These are phyloP conservation scores for Cyanoliseus patagonus DNA, from an alignment of 2,113 vertebrate genomes.

Conservation along the genomic window DNA sequence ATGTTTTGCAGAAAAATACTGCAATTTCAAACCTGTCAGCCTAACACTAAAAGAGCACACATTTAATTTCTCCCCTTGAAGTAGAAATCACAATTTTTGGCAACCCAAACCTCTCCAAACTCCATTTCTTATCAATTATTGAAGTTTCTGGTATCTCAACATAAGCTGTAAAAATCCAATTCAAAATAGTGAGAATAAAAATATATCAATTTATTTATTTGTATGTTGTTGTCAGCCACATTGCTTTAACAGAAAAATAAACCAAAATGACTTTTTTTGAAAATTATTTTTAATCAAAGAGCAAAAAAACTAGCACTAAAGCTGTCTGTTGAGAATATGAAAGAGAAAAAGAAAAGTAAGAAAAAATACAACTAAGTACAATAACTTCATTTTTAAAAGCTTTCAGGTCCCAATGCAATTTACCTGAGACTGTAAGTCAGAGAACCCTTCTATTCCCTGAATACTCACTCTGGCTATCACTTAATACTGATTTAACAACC, in stretches of 20 bases:
- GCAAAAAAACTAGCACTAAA: not conserved
- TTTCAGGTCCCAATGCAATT: not conserved
- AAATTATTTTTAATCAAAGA: not conserved
- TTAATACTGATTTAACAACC: constrained; percentile 57
- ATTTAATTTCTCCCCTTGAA: not conserved
- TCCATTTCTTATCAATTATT: not conserved
- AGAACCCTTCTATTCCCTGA: not conserved
- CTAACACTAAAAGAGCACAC: fast-evolving
- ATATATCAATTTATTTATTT: not conserved
- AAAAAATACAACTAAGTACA: not conserved
- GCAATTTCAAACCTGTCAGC: not conserved
- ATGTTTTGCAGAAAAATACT: not conserved
- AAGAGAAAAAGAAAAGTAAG: not conserved
- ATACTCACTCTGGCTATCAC: not conserved
- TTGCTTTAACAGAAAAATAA: not conserved
- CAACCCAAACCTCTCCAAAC: not conserved
- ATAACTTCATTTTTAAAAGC: not conserved
- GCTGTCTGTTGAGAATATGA: not conserved
- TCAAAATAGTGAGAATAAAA: not conserved
- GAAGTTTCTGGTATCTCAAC: not conserved
- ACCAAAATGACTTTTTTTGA: fast-evolving
- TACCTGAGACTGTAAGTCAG: not conserved
- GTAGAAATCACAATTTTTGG: not conserved
- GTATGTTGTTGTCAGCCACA: not conserved
- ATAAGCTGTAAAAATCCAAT: not conserved